Base-by-base conservation (phyloP, 92 coral and sea anemone species). In the Epizoanthus rinbou region DNA sequence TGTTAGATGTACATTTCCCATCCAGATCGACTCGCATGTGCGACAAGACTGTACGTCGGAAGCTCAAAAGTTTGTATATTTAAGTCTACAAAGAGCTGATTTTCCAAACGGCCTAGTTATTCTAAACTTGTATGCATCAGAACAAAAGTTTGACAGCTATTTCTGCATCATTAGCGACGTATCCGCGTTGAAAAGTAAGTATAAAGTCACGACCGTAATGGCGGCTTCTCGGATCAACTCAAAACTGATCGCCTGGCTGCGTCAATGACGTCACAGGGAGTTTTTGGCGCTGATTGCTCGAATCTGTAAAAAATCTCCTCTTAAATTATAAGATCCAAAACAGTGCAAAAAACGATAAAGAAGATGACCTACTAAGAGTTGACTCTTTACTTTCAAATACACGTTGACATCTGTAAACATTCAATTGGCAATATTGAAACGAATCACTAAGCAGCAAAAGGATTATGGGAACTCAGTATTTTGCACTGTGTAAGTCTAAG, bases 221-320 rank as follows among this genome's bases (percentile, higher is more conserved):
- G 68, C 68, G 68, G 68, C 68, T 17, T 0, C 25, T 63, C 25
- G 68, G 24, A 28, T 63, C 68, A 63, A 17, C 68, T 4, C 68
- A 63, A 63, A 63, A 63, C 24, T 63, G 68, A 63, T 63, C 25
- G 68, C 68, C 0, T 63, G 68, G 68, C 68, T 6, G 25, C 24
- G 68, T 19, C 24, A 33, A 63, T 63, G 68, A 63, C 25, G 6
- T 28, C n/a, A 41, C 45, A 24, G 25, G 68, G 19, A n/a, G 68
- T 63, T 63, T 16, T 63, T 63, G 68, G 68, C 68, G 68, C 68
- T 63, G 68, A 63, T 63, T 63, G 68, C 68, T 63, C 68, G 24
- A 63, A 63, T 63, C 68, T 17, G 68, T 63, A 63, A 63, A 63
- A 63, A 63, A 63, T 63, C 24, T 63, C 68, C 68, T 63, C 68